A percentile compares a stretch with the other conserved stretches of the same genome.
Evolutionary conservation across 1,140 invertebrate genomes (phyloP).

Genomic region (Teleogryllus occipitalis): DNA sequence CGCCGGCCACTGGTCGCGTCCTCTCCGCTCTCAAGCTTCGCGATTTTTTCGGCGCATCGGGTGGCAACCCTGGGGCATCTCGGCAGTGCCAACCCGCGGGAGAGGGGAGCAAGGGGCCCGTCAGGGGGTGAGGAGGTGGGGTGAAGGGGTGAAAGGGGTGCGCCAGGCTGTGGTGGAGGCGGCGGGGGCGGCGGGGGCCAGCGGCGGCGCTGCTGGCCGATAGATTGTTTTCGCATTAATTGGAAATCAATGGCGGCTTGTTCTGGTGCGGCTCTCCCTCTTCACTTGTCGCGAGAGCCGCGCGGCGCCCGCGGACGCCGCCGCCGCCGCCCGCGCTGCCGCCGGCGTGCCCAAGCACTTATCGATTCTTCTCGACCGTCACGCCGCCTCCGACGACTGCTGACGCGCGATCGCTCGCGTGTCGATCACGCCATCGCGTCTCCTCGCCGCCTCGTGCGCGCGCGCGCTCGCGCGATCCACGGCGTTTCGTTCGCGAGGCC

Average conservation of each 20-base stretch:
- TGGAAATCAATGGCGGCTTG: conserved; percentile 45
- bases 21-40: not conserved
- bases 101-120: no score
- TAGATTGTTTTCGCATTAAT: conserved; percentile 39
- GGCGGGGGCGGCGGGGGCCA: not conserved
- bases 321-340: no score
- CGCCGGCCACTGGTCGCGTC: no score
- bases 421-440: no score
- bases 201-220: not conserved
- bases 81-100: not conserved
- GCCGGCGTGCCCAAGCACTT: not conserved
- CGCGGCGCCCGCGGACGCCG: no score
- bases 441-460: no score
- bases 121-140: not conserved
- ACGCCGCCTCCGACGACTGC: not conserved
- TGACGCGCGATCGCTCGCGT: not conserved
- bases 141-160: not conserved
- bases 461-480: no score
- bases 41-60: not conserved
- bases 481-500: no score
- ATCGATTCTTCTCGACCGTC: not conserved
- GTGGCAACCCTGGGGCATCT: not conserved
- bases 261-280: conserved; percentile 24
- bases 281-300: not conserved
- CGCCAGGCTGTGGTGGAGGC: not conserved